Evolutionary conservation across 2,113 vertebrate species (phyloP), one percentile per base, ranked within the genome.

Genomic region (Cephalopholis sonnerati): DNA sequence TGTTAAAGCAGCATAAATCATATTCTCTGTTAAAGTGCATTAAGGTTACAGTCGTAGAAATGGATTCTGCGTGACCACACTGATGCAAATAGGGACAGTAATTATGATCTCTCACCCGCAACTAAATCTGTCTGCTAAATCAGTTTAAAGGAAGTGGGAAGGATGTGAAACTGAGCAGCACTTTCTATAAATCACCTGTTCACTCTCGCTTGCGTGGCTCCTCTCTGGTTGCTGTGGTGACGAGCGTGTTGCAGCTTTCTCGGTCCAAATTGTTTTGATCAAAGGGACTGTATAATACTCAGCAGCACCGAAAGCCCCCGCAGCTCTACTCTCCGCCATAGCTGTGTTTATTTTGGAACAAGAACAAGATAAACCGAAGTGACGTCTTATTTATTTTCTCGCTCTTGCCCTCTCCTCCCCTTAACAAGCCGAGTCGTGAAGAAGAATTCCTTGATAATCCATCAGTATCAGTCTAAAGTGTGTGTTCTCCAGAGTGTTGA

Each of bases 281-380:
- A 78, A 79, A 92, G 75, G 72, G 44, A 20, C 66, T 57, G 71
- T 46, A 16, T 63, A 72, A 77, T 50, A 13, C 58, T 84, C 91
- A 70, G 75, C 90, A 57, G 80, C 66, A 39, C 41, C 5, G 53
- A 84, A 76, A 92, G 91, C 93, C 75, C 25, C 73, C 89, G 95
- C 51, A 51, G 77, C 91, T 92, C 77, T 91, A n/a, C 95, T 93
- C 94, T 92, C 87, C 88, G 81, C 91, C 94, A 51, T 91, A 3
- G 93, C 94, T 96, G 92, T 96, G 95, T 98, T 98, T 98, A 96
- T 96, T 97, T 97, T 97, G 97, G 95, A 96, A 96, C 93, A 95
- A 94, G 95, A 94, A 94, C 94, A 96, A 96, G 95, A 95, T 96
- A 96, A 97, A 96, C 93, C 87, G 66, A 93, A 94, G 94, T 95